Conservation (phyloP, 2,888 invertebrate species). For the Drosophila parthenogenetica region DNA sequence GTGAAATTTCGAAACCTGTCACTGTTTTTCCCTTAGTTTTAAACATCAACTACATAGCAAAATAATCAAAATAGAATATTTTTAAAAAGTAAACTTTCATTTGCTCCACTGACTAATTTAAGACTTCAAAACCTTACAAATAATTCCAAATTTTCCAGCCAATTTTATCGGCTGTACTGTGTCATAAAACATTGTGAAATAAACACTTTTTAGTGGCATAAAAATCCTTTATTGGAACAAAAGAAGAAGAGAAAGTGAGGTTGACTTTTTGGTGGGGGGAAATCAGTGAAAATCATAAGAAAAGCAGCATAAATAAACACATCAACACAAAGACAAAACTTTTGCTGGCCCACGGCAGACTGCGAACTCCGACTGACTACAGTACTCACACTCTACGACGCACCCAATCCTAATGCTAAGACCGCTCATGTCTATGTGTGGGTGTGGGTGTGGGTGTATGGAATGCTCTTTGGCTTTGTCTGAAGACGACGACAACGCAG, state of each 20-base stretch:
- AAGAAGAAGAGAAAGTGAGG: constrained; percentile 2
- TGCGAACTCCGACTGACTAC: constrained; percentile 14
- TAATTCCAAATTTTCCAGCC: background rate
- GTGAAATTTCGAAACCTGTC: background rate
- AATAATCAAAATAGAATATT: no score
- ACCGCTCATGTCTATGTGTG: constrained; percentile 38
- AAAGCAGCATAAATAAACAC: constrained; percentile 72
- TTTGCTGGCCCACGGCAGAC: constrained; percentile 51
- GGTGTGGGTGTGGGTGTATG: background rate
- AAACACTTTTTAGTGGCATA: constrained; percentile 10
- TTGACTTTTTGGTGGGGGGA: constrained; percentile 10
- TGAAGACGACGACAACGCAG: constrained; percentile 47
- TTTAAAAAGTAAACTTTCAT: no score
- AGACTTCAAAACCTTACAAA: background rate
- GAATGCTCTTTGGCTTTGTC: constrained; percentile 46
- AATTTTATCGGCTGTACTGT: background rate
- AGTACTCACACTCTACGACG: background rate
- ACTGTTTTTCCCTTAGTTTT: background rate
- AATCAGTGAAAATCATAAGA: constrained; percentile 64
- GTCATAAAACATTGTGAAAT: background rate
- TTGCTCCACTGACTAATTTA: no score
- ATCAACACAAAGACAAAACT: constrained; percentile 74
- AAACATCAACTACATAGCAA: no score
- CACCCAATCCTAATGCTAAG: constrained; percentile 19
- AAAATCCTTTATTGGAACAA: background rate